These are phyloP conservation scores for Stigmatopora argus DNA, from an alignment of 2,113 vertebrate genomes.

Conservation along the genomic window DNA sequence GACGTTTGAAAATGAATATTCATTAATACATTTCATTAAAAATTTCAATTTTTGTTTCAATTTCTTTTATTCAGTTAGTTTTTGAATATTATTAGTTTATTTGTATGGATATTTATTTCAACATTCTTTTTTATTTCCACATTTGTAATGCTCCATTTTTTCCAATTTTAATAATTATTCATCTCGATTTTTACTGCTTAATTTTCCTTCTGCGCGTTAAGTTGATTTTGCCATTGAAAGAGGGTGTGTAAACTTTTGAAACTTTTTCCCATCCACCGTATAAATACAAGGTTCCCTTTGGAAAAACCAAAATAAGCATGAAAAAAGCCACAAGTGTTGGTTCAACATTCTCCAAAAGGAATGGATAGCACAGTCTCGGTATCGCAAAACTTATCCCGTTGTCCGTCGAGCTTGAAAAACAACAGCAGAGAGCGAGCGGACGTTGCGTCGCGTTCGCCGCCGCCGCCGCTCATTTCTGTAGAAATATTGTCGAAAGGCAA, in stretches of 20 bases:
- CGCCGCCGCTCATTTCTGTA: constrained; percentile 58
- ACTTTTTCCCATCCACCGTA: background rate
- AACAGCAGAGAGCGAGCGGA: constrained; percentile 50
- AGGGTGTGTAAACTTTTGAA: background rate
- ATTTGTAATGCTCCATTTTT: background rate
- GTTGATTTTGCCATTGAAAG: background rate
- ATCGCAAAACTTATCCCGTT: constrained; percentile 52
- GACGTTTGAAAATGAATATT: too few species aligned
- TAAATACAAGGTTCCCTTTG: constrained; percentile 63
- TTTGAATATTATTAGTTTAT: too few species aligned
- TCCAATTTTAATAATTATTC: too few species aligned
- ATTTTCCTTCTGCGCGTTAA: background rate
- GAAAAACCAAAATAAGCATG: constrained; percentile 70
- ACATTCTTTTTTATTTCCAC: too few species aligned
- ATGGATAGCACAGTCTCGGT: constrained; percentile 72
- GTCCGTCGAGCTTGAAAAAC: constrained; percentile 61
- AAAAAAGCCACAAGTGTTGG: constrained; percentile 82
- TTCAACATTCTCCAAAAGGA: constrained; percentile 79
- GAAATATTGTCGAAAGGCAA: constrained; percentile 75
- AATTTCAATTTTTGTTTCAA: too few species aligned
- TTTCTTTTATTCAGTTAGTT: too few species aligned
- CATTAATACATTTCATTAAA: too few species aligned
- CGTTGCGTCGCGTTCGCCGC: constrained; percentile 41
- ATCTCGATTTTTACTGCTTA: too few species aligned
- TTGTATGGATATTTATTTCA: too few species aligned